Base-by-base conservation (phyloP, 2,797 vertebrate genomes). In the Epinephelus coioides region DNA sequence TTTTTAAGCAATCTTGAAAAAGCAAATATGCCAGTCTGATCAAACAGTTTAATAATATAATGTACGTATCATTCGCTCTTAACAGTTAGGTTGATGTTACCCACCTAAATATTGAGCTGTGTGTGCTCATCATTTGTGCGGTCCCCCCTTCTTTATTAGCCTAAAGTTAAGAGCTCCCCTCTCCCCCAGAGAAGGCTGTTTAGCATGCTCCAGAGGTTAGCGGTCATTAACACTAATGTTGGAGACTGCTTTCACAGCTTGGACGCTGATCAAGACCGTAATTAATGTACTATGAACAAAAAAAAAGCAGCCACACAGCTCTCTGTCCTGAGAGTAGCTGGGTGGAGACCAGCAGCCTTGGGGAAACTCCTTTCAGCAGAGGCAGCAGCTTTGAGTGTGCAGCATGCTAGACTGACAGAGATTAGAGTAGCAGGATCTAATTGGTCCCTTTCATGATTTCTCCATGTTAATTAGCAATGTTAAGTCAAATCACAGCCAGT, bases 391-490 rank as follows among this genome's bases (percentile, higher is more conserved):
- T 71, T 44, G 19, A 50, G 23, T 6, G 23, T 61, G 72, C 77
- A 76, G 69, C 49, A 19, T 81, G 72, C 30, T 47, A 67, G 34
- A 73, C 46, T 30, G 61, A 69, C 68, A 19, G 61, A 74, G 79
- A 82, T 83, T 83, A 74, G 76, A 83, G 62, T 25, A 25, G 51
- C 72, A 17, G 21, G 57, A 80, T 84, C 62, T 91, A 88, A 93
- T 91, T 84, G 73, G 79, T 76, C 68, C 50, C 79, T 89, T 92
- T 92, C 71, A 86, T 86, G 82, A 91, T 87, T 87, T 84, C 54
- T 82, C 78, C 46, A 65, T 82, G 82, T 90, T 93, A 91, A 93
- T 94, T 89, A 91, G 72, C 50, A 11, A 72, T 50, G 81, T 73
- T 79, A 67, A 81, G 76, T 87, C 81, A 82, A 88, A 88, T 90